Conservation (phyloP, 2,888 invertebrate species). For the Thecocarcelia acutangulata region DNA sequence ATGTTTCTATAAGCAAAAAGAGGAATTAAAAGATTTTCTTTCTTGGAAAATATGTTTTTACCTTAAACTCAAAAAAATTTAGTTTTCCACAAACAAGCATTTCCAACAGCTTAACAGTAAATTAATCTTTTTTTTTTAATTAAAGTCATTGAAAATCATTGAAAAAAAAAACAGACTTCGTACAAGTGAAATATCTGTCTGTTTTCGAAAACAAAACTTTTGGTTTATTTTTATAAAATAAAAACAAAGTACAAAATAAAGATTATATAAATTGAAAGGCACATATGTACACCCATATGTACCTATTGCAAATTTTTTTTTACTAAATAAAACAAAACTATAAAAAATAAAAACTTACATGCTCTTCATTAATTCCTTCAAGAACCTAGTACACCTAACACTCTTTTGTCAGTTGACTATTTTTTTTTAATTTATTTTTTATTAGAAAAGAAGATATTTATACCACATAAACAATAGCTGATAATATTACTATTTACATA, state of each 20-base stretch:
- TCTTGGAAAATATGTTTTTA: too few relatives aligned
- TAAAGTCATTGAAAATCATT: conserved; percentile 73
- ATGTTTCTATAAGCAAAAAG: too few relatives aligned
- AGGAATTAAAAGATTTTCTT: too few relatives aligned
- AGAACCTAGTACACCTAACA: neutral
- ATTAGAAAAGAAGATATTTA: too few relatives aligned
- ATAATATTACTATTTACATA: too few relatives aligned
- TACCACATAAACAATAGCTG: too few relatives aligned
- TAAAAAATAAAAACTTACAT: conserved; percentile 13
- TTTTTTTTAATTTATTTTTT: too few relatives aligned
- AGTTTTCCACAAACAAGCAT: too few relatives aligned
- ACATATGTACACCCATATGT: neutral
- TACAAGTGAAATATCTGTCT: neutral
- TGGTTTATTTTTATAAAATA: neutral
- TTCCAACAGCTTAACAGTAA: neutral
- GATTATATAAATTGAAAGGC: conserved; percentile 46
- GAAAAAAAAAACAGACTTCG: conserved; percentile 52
- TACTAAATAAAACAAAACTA: conserved; percentile 14
- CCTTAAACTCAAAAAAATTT: too few relatives aligned
- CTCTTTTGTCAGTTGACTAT: too few relatives aligned
- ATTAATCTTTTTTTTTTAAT: neutral
- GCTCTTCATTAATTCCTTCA: conserved; percentile 2
- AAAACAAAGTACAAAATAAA: neutral
- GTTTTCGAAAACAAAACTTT: neutral
- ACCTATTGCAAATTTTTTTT: conserved; percentile 21